phyloP scores from a whole-genome alignment of 2,888 invertebrate genomes.

The Lasius platythorax region DNA sequence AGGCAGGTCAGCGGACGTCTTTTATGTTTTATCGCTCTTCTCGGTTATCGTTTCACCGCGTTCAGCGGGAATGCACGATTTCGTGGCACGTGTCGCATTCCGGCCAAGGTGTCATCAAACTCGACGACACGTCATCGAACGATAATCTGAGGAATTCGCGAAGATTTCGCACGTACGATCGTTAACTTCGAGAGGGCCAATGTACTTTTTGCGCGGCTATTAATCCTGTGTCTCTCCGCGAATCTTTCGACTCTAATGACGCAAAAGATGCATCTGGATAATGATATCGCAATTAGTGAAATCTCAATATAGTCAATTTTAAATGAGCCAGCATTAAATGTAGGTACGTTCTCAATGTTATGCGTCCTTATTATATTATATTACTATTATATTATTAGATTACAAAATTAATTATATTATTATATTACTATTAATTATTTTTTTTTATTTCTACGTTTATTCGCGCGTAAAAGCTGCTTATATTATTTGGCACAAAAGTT shows the following conservation, averaged over 20 bases:
- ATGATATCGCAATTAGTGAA: background rate
- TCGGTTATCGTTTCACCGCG: slow-evolving; percentile 41
- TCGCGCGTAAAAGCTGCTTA: slow-evolving; percentile 5
- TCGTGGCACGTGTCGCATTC: slow-evolving; percentile 58
- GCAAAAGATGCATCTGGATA: background rate
- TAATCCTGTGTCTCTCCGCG: background rate
- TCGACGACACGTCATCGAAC: slow-evolving; percentile 49
- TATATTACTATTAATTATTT: background rate
- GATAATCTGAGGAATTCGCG: slow-evolving; percentile 20
- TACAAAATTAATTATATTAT: background rate
- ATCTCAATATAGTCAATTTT: background rate
- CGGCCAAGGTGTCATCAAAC: slow-evolving; percentile 57
- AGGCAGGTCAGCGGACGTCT: slow-evolving; percentile 19
- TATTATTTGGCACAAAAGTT: background rate
- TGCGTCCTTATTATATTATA: background rate
- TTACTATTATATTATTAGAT: background rate
- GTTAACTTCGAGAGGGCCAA: slow-evolving; percentile 23
- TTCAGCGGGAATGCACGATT: slow-evolving; percentile 59
- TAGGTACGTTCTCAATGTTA: too few relatives aligned
- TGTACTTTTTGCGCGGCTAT: slow-evolving; percentile 20
- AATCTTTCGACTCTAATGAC: background rate
- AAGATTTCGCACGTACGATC: slow-evolving; percentile 21
- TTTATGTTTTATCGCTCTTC: slow-evolving; percentile 44
- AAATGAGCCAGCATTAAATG: background rate
- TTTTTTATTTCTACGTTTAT: background rate